Evolutionary conservation across 2,797 vertebrate species (phyloP).

Genomic region (Mormyrus hasselquistii): DNA sequence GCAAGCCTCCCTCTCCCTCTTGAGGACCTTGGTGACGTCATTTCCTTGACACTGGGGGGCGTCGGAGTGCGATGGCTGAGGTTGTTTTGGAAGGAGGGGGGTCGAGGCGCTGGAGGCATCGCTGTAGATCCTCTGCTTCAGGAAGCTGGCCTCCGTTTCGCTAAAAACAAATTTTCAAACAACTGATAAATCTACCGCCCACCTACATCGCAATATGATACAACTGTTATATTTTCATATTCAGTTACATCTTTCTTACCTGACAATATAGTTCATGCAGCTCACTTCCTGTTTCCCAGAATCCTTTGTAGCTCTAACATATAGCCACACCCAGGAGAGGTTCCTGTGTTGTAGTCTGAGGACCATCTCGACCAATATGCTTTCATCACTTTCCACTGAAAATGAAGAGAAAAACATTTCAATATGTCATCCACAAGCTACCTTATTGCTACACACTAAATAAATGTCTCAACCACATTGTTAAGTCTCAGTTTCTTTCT

Average conservation of each 20-base stretch:
- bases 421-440: slow-evolving; percentile 11
- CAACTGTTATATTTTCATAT: background rate
- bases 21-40: slow-evolving; percentile 31
- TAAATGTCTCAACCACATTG: background rate
- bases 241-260: slow-evolving; percentile 47
- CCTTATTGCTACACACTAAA: background rate
- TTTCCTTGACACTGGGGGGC: slow-evolving; percentile 21
- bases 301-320: slow-evolving; percentile 42
- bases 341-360: slow-evolving; percentile 62
- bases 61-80: slow-evolving; percentile 21
- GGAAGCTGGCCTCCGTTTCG: slow-evolving; percentile 57
- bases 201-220: background rate
- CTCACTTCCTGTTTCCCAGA: slow-evolving; percentile 40
- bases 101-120: slow-evolving; percentile 28
- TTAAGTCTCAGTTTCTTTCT: background rate
- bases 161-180: slow-evolving; percentile 37
- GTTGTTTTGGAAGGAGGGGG: slow-evolving; percentile 24
- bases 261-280: slow-evolving; percentile 66
- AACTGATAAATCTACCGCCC: background rate
- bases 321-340: slow-evolving; percentile 63
- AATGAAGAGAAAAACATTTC: slow-evolving; percentile 24
- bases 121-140: slow-evolving; percentile 46
- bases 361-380: slow-evolving; percentile 51
- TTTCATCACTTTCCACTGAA: slow-evolving; percentile 52
- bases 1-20: slow-evolving; percentile 44